Evolutionary conservation across 2,797 vertebrate genomes (phyloP), one percentile per base, ranked within the genome.

Genomic region (Morus bassanus): DNA sequence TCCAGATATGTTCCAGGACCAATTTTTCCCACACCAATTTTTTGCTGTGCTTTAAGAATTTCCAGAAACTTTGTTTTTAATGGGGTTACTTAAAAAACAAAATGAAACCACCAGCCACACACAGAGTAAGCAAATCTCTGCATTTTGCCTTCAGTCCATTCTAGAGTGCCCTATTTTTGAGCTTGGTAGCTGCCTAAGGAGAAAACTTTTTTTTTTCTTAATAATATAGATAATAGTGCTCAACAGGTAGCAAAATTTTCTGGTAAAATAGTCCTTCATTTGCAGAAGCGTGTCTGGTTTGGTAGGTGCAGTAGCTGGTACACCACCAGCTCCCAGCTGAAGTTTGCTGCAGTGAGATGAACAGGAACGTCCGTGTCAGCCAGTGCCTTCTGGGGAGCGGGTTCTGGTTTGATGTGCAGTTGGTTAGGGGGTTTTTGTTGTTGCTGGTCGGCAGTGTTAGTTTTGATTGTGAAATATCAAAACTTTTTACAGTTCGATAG

Each of bases 11-110:
- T 72, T 92, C 94, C 7, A 7, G 25, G 16, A 86, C 9, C 8
- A 51, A 0, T 65, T 72, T 64, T 70, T 70, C n/a, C 48, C 3
- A 1, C n/a, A 30, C 9, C 3, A 23, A 0, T 81, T 67, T 74
- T 70, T 24, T 31, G 19, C 28, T 19, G 7, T 74, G 25, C 18
- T 83, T 88, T 60, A 80, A 75, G 25, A 90, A 45, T 74, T 72
- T 85, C 57, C 17, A 64, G n/a, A 60, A 92, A 43, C 13, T 63
- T 56, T 45, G 30, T 8, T 86, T 85, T 78, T 84, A 61, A 19
- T 72, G 25, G 10, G 31, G 2, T 33, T 85, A 28, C 17, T 76
- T 85, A 61, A 85, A 85, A 95, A 60, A 37, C 25, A 67, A 60
- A 75, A 60, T 48, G 1, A 75, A 74, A 46, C 31, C 25, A 45